phyloP scores from a whole-genome alignment of 2,797 vertebrate species.

The Rhynchotus rufescens region DNA sequence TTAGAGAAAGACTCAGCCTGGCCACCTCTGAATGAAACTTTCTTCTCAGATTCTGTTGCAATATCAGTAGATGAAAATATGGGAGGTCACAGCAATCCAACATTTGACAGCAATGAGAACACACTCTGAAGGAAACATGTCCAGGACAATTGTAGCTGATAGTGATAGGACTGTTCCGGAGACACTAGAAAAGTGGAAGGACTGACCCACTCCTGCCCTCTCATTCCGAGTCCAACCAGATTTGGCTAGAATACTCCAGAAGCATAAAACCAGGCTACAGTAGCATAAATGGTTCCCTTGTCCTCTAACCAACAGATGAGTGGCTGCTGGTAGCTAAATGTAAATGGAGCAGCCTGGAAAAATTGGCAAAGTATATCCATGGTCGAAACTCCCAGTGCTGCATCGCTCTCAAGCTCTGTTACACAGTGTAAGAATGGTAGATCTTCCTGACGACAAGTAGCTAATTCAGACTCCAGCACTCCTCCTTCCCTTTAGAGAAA shows the following conservation, averaged over 20 bases:
- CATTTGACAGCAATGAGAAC: conserved; percentile 77
- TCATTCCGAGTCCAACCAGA: background rate
- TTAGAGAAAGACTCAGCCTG: conserved; percentile 75
- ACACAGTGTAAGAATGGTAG: background rate
- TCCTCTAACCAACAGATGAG: background rate
- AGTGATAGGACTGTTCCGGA: background rate
- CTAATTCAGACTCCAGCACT: background rate
- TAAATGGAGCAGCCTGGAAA: background rate
- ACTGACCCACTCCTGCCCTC: background rate
- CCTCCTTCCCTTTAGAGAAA: background rate
- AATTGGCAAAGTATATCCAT: background rate
- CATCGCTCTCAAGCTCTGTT: background rate
- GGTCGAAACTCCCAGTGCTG: background rate
- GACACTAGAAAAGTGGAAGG: background rate
- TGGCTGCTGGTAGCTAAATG: background rate
- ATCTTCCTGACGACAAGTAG: background rate
- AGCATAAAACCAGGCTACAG: background rate
- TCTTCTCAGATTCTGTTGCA: conserved; percentile 42
- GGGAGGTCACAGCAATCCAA: conserved; percentile 78
- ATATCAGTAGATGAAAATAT: background rate
- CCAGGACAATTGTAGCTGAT: background rate
- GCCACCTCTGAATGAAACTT: conserved; percentile 77
- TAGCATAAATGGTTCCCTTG: background rate
- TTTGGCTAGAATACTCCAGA: background rate
- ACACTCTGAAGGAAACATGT: background rate